Evolutionary conservation across 2,113 vertebrate species (phyloP).

Genomic region (Cettia cetti): DNA sequence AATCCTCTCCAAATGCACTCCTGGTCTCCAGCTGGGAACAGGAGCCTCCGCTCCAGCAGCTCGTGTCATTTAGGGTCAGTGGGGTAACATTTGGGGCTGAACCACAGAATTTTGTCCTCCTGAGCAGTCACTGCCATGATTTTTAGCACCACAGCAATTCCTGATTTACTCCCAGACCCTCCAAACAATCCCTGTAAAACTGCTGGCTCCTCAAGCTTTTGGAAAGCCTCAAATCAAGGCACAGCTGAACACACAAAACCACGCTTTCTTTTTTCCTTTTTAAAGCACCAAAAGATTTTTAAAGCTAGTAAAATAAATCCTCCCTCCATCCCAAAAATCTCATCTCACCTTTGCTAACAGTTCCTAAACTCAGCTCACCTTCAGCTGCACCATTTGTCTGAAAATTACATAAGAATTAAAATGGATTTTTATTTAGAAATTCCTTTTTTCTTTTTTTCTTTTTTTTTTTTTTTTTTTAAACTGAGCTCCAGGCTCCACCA

Average conservation of each 20-base stretch:
- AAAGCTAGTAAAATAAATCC: background rate
- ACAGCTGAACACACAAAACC: background rate
- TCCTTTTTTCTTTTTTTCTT: too few species aligned
- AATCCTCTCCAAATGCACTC: background rate
- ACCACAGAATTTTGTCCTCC: background rate
- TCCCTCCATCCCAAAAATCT: background rate
- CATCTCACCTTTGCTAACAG: background rate
- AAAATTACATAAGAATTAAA: background rate
- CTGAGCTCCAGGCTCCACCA: background rate
- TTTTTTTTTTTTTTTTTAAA: background rate
- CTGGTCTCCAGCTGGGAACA: background rate
- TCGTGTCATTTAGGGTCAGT: background rate
- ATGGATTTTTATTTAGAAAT: background rate
- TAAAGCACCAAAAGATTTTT: background rate
- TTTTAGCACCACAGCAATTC: background rate
- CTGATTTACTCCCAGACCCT: background rate
- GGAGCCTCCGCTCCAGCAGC: background rate
- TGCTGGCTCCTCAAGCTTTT: background rate
- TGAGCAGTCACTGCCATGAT: fast-evolving
- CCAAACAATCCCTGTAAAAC: background rate
- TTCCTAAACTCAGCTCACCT: background rate
- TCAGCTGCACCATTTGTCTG: background rate
- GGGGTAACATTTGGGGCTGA: background rate
- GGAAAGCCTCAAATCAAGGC: background rate
- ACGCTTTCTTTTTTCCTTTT: background rate